These are phyloP conservation scores for Pterocles gutturalis DNA, from an alignment of 2,113 vertebrate genomes.

Conservation along the genomic window DNA sequence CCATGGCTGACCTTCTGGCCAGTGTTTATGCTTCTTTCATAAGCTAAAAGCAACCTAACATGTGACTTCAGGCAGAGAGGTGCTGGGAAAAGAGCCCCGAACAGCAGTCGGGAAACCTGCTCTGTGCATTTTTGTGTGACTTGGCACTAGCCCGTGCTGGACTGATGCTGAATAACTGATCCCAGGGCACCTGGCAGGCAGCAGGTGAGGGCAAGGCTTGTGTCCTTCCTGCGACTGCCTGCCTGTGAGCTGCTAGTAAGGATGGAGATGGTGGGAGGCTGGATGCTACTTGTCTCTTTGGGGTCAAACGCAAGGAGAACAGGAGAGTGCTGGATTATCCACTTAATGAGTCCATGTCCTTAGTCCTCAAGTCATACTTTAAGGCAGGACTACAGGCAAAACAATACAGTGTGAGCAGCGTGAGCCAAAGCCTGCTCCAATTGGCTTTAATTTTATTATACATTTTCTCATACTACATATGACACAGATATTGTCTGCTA, in stretches of 20 bases:
- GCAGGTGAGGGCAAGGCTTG: neutral
- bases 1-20: neutral
- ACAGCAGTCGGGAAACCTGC: neutral
- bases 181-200: neutral
- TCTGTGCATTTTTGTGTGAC: neutral
- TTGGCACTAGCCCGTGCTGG: neutral
- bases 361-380: neutral
- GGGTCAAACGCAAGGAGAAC: neutral
- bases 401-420: neutral
- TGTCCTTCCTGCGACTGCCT: neutral
- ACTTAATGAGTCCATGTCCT: neutral
- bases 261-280: neutral
- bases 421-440: neutral
- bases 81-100: neutral
- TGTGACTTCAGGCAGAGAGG: neutral
- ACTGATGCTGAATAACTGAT: neutral
- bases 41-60: neutral
- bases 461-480: neutral
- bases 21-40: constrained; percentile 1
- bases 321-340: neutral
- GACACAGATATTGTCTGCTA: neutral
- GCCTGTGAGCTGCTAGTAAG: neutral
- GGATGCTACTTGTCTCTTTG: neutral
- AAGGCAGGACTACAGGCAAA: neutral
- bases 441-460: neutral